Base-by-base conservation (phyloP, 2,888 invertebrate genomes). In the Xestobium rufovillosum region DNA sequence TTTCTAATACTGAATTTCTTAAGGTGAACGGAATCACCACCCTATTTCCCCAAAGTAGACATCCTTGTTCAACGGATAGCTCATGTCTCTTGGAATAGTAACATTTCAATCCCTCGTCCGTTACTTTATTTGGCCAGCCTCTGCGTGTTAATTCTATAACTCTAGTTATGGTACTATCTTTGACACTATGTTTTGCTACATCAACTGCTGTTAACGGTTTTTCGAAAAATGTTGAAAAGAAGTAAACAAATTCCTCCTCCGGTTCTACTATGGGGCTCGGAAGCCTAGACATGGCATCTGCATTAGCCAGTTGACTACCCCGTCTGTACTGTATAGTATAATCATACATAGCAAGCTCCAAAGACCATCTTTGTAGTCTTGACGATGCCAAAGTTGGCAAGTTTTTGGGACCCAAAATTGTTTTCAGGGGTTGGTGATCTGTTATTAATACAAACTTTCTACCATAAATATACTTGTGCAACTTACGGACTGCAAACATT, bases 1-100 rank as follows among this genome's bases (percentile, higher is more conserved):
- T 45, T n/a, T 38, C 12, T 23, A 46, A 30, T 30, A 49, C 17
- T 14, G 35, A 26, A 8, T 36, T n/a, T 11, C 31, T 10, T 23
- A 46, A 31, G 23, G 33, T 44, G 8, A 13, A 13, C 9, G 47
- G 43, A 14, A 40, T 34, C 17, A 47, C 29, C 10, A 45, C 31
- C n/a, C n/a, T n/a, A n/a, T n/a, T n/a, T n/a, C n/a, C n/a, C n/a
- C n/a, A n/a, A n/a, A n/a, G n/a, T n/a, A n/a, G n/a, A n/a, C n/a
- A n/a, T n/a, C n/a, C n/a, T n/a, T 35, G 33, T 10, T 42, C 32
- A 29, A 42, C 31, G 11, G 17, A 25, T 8, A 42, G 11, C 28
- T 45, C 36, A 12, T 25, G 8, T 28, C 26, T 9, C n/a, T 30
- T 4, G 3, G 11, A 9, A 28, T n/a, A n/a, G n/a, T n/a, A n/a